Evolutionary conservation across 2,797 vertebrate genomes (phyloP).

Genomic region (Notoglanidium macrostoma): DNA sequence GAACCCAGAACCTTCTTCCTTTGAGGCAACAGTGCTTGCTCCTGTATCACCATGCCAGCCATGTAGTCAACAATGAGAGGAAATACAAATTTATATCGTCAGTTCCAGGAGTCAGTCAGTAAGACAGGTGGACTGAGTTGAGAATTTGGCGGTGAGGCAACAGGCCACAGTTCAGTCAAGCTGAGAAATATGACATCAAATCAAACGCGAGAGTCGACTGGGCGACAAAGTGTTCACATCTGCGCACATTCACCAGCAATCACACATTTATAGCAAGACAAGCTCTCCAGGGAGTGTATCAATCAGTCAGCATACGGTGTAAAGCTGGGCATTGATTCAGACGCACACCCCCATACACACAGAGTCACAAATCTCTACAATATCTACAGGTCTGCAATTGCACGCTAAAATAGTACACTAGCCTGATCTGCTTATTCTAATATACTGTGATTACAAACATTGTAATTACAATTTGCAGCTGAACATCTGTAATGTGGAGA

Average conservation of each 20-base stretch:
- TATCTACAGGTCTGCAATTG: neutral
- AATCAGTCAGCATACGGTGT: slow-evolving; percentile 28
- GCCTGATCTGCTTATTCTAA: neutral
- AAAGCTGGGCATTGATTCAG: slow-evolving; percentile 11
- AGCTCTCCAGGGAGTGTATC: slow-evolving; percentile 21
- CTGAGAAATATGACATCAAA: neutral
- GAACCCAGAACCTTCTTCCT: too few relatives aligned
- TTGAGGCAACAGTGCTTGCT: too few relatives aligned
- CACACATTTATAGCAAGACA: slow-evolving; percentile 36
- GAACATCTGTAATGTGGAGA: neutral
- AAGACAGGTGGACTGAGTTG: neutral
- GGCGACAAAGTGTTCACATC: slow-evolving; percentile 16
- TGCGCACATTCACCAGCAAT: slow-evolving; percentile 35
- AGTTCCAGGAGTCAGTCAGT: neutral
- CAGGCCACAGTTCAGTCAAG: neutral
- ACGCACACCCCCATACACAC: slow-evolving; percentile 15
- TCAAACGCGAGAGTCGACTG: slow-evolving; percentile 17
- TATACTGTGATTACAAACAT: neutral
- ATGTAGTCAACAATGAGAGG: neutral
- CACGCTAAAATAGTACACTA: neutral
- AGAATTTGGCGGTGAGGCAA: neutral
- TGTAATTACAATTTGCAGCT: neutral
- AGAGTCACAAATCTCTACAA: neutral
- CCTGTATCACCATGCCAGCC: too few relatives aligned
- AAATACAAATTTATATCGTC: neutral